Conservation (phyloP, 2,888 invertebrate species). For the Caenorhabditis sp. region DNA sequence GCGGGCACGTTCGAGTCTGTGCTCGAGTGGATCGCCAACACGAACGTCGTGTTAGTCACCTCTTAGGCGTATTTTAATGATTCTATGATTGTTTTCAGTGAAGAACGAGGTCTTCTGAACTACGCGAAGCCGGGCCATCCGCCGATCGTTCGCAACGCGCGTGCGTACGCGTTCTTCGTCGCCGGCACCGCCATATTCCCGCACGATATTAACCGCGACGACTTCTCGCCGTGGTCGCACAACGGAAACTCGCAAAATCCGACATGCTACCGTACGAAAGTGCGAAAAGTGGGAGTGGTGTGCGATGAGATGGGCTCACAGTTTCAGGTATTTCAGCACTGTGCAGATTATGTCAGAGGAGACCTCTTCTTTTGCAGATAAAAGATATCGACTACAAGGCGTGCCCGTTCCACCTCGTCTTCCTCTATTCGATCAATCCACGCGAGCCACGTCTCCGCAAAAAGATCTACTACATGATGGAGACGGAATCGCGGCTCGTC, state of each 20-base stretch:
- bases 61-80: too few species aligned
- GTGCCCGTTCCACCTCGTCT: slow-evolving; percentile 63
- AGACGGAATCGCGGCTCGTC: slow-evolving; percentile 60
- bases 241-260: slow-evolving; percentile 63
- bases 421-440: slow-evolving; percentile 63
- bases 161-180: slow-evolving; percentile 68
- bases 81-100: too few species aligned
- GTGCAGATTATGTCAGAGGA: too few species aligned
- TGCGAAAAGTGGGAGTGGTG: slow-evolving; percentile 59
- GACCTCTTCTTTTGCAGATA: slow-evolving; percentile 19
- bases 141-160: slow-evolving; percentile 61
- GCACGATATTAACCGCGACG: slow-evolving; percentile 68
- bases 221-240: slow-evolving; percentile 69
- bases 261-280: slow-evolving; percentile 66
- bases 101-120: slow-evolving; percentile 63
- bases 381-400: slow-evolving; percentile 64
- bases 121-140: slow-evolving; percentile 62
- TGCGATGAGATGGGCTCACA: slow-evolving; percentile 49
- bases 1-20: slow-evolving; percentile 57
- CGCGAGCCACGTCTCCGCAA: slow-evolving; percentile 63
- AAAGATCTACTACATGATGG: slow-evolving; percentile 71
- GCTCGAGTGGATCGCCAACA: slow-evolving; percentile 64
- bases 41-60: too few species aligned
- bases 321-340: slow-evolving; percentile 40
- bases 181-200: slow-evolving; percentile 63